Percentiles rank a stretch among this genome's conserved stretches.
Evolutionary conservation across 2,113 vertebrate genomes (phyloP).

Genomic region (Myotis brandtii): DNA sequence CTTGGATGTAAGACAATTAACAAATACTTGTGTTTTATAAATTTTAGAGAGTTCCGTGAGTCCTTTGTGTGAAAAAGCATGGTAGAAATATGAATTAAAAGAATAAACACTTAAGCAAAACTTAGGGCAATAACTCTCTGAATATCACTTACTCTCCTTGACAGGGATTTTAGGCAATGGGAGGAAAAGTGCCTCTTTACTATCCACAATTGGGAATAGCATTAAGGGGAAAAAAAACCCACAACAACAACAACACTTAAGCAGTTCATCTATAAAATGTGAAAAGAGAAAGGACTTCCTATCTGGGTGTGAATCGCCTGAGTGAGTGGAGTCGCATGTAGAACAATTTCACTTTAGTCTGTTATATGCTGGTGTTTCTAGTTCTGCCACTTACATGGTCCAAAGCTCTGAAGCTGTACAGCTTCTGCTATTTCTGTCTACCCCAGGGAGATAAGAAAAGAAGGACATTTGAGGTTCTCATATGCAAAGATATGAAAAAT

Average conservation of each 20-base stretch:
- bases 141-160: neutral
- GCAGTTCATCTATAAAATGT: neutral
- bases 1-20: neutral
- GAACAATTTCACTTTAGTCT: neutral
- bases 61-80: neutral
- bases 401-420: neutral
- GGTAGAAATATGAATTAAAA: slow-evolving; percentile 16
- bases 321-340: neutral
- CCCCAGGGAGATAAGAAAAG: neutral
- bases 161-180: neutral
- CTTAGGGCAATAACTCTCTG: neutral
- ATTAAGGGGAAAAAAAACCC: neutral
- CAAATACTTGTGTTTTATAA: neutral
- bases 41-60: neutral
- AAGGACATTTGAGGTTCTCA: neutral
- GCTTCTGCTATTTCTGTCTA: neutral
- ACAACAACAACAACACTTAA: neutral
- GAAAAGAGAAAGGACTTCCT: neutral
- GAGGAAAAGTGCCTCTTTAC: neutral
- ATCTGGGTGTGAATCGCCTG: neutral
- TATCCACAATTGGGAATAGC: neutral
- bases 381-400: slow-evolving; percentile 67
- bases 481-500: slow-evolving; percentile 31
- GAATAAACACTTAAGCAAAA: slow-evolving; percentile 9
- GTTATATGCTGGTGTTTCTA: slow-evolving; percentile 46